A percentile compares a stretch with the other conserved stretches of the same genome.
phyloP scores from a whole-genome alignment of 2,797 vertebrate genomes.

The Chiloscyllium punctatum region DNA sequence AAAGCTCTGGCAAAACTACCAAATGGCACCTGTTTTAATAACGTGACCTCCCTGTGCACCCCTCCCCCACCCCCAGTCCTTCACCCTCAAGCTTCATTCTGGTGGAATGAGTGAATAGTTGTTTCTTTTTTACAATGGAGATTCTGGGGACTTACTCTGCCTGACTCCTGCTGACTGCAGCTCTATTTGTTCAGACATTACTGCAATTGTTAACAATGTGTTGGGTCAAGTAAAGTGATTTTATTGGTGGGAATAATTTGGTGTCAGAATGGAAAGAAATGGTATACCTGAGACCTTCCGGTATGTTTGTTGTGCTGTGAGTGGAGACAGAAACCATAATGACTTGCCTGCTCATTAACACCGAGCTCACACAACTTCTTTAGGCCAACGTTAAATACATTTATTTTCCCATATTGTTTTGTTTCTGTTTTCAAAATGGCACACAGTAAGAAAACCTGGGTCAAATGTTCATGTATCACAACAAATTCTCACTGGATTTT shows the following conservation, averaged over 20 bases:
- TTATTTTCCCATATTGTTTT: not conserved
- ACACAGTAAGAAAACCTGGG: not conserved
- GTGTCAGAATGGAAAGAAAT: not conserved
- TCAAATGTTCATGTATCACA: not conserved
- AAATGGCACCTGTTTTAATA: not conserved
- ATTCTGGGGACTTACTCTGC: not conserved
- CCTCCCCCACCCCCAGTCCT: too few species aligned
- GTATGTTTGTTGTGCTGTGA: not conserved
- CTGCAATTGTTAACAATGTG: too few species aligned
- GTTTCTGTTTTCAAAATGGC: not conserved
- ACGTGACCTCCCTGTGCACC: too few species aligned
- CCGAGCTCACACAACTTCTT: not conserved
- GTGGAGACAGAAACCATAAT: too few species aligned
- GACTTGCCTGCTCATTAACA: not conserved
- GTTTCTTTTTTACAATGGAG: not conserved
- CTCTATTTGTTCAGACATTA: not conserved
- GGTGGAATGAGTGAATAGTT: not conserved
- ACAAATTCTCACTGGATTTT: not conserved
- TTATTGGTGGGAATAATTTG: not conserved
- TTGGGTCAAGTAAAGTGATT: not conserved
- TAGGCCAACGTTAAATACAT: not conserved
- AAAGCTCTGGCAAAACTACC: not conserved
- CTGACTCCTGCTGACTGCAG: not conserved
- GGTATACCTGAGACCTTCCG: not conserved
- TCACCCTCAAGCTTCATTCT: not conserved